Conservation (phyloP, 2,888 invertebrate species). For the Laothoe populi region DNA sequence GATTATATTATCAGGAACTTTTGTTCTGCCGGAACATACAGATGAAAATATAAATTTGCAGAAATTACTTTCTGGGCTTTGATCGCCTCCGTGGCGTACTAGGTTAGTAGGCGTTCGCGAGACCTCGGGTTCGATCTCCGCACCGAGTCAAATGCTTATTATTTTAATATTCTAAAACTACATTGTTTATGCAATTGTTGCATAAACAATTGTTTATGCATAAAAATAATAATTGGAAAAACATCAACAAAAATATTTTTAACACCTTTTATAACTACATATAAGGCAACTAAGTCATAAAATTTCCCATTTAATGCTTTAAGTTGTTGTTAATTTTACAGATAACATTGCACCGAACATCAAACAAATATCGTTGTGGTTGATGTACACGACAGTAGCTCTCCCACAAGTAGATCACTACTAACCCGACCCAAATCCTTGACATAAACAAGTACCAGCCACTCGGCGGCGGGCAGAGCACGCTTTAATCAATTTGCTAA, state of each 20-base stretch:
- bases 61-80: too few relatives aligned
- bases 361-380: neutral
- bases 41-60: too few relatives aligned
- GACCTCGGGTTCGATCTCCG: too few relatives aligned
- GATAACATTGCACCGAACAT: neutral
- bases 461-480: conserved; percentile 56
- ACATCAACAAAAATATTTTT: too few relatives aligned
- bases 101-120: too few relatives aligned
- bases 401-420: conserved; percentile 26
- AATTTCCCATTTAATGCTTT: neutral
- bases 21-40: too few relatives aligned
- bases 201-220: neutral
- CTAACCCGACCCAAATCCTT: conserved; percentile 52
- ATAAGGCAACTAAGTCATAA: neutral
- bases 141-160: too few relatives aligned
- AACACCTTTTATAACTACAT: neutral
- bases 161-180: too few relatives aligned
- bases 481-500: conserved; percentile 79
- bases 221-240: too few relatives aligned
- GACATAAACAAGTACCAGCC: conserved; percentile 58
- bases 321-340: neutral
- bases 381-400: conserved; percentile 1
- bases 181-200: too few relatives aligned
- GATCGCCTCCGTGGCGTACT: too few relatives aligned
- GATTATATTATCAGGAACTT: too few relatives aligned